Evolutionary conservation across 2,888 invertebrate genomes (phyloP).

Genomic region (Troides oblongomaculatus): DNA sequence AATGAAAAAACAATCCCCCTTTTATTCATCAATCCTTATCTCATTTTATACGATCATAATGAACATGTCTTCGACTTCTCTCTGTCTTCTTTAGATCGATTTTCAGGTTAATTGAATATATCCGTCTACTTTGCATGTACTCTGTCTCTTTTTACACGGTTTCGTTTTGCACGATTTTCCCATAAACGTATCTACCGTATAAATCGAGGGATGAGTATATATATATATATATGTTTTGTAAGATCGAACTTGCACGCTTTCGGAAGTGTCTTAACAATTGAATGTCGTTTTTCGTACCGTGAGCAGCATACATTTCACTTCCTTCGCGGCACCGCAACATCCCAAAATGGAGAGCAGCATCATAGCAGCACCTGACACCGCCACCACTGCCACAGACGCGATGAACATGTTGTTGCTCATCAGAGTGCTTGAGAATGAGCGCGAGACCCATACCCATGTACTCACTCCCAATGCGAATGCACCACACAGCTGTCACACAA

Average conservation of each 20-base stretch:
- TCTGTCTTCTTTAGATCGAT: too few relatives aligned
- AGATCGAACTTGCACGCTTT: neutral
- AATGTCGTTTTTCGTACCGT: conserved; percentile 84
- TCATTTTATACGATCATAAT: too few relatives aligned
- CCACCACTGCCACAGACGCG: conserved; percentile 91
- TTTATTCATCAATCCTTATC: too few relatives aligned
- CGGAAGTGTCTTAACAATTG: neutral
- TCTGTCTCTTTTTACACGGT: too few relatives aligned
- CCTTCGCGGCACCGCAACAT: conserved; percentile 95
- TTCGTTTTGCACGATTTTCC: too few relatives aligned
- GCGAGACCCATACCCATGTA: conserved; percentile 91
- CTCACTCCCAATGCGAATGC: conserved; percentile 87
- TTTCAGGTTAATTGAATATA: too few relatives aligned
- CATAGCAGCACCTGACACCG: conserved; percentile 89
- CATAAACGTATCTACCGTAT: too few relatives aligned
- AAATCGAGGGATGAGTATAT: too few relatives aligned
- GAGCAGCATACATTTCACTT: conserved; percentile 95
- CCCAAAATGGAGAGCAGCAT: conserved; percentile 93
- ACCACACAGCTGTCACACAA: conserved; percentile 85
- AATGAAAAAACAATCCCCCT: too few relatives aligned
- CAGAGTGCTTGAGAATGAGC: conserved; percentile 90
- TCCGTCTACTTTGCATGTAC: too few relatives aligned
- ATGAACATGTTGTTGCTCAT: conserved; percentile 93
- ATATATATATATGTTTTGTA: too few relatives aligned
- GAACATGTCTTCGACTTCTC: too few relatives aligned